These are phyloP conservation scores for Candoia aspera DNA, from an alignment of 2,113 vertebrate genomes.

Conservation along the genomic window DNA sequence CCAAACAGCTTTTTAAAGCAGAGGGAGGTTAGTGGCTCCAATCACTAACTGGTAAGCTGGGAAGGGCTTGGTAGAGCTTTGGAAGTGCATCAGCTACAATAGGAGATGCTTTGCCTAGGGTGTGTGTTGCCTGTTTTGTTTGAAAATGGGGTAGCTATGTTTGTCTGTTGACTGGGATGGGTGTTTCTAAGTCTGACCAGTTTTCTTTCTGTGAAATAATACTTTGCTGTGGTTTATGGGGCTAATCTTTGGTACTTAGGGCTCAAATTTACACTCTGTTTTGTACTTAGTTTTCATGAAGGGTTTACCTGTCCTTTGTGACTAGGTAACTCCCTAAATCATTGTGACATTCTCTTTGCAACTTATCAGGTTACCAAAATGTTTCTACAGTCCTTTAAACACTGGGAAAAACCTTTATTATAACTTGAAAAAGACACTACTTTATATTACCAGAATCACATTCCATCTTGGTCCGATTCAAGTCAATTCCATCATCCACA, in stretches of 20 bases:
- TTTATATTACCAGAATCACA: conserved; percentile 90
- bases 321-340: background rate
- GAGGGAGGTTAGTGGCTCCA: background rate
- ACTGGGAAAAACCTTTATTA: background rate
- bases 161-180: background rate
- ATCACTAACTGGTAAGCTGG: background rate
- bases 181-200: background rate
- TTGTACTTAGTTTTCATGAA: background rate
- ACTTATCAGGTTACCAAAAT: background rate
- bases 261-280: background rate
- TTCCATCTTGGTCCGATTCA: conserved; percentile 91
- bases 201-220: background rate
- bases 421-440: background rate
- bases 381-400: rapidly evolving
- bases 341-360: background rate
- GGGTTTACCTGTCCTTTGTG: background rate
- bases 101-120: background rate
- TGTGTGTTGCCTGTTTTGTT: background rate
- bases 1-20: background rate
- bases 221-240: background rate
- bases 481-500: conserved; percentile 87
- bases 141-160: background rate
- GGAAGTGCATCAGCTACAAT: background rate
- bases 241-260: background rate
- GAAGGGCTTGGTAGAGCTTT: background rate